Base-by-base conservation (phyloP, 2,113 vertebrate genomes). In the Prietella phreatophila region DNA sequence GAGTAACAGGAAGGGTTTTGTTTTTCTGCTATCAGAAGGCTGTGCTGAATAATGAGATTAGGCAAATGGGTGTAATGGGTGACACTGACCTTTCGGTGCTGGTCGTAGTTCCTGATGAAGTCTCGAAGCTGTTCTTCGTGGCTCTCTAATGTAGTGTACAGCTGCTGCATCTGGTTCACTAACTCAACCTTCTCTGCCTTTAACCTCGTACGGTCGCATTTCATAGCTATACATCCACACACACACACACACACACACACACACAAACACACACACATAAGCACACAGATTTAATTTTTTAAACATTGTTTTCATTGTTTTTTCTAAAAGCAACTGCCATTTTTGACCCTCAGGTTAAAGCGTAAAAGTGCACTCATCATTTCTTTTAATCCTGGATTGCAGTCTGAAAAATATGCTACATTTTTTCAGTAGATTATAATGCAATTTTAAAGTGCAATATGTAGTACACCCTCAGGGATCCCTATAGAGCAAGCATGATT, bases 91-190 rank as follows among this genome's bases (percentile, higher is more conserved):
- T 97, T 97, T 92, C 96, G 94, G 92, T 97, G 97, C 92, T 97
- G 97, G 86, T 97, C 97, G 0, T 97, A 97, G 94, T 96, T 97
- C 2, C 97, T 93, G 92, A 97, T 97, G 92, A 97, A 97, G 92
- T 97, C 96, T 0, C 97, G 93, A 33, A 97, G 95, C 93, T 97
- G 97, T 90, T 97, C 96, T 91, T 97, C 97, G 0, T 96, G 95
- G 91, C 96, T 97, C 89, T 97, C 97, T 93, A 97, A 93, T 0
- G 97, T 97, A 89, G 96, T 95, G 0, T 97, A 97, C 25, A 97
- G 95, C 95, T 97, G 96, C 92, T 97, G 96, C 97, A 97, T 97
- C 93, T 97, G 97, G 92, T 95, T 97, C 89, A 96, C 95, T 92
- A 97, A 92, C 94, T 97, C 97, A 0, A 96, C 94, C 91, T 97